Evolutionary conservation across 2,797 vertebrate species (phyloP).

Genomic region (Poeciliopsis gracilis): DNA sequence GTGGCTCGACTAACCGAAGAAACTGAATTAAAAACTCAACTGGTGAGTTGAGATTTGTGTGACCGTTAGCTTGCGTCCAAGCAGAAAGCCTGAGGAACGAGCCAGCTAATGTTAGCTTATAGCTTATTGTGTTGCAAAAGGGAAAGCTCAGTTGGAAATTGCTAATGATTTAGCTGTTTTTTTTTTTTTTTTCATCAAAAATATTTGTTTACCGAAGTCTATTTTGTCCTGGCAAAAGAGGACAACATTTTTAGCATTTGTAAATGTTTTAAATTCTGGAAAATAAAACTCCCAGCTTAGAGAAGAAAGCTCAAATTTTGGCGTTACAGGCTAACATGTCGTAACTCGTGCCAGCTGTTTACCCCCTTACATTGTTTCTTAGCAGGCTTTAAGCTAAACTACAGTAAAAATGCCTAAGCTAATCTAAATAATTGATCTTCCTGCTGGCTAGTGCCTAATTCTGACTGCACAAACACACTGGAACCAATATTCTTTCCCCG

Average conservation of each 20-base stretch:
- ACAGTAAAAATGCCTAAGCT: conserved; percentile 8
- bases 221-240: not conserved
- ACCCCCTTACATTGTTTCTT: not conserved
- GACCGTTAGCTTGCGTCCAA: not conserved
- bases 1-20: not conserved
- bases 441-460: conserved; percentile 3
- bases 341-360: not conserved
- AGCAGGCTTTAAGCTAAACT: not conserved
- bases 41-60: not conserved
- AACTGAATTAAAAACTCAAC: not conserved
- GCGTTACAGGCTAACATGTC: not conserved
- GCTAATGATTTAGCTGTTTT: not conserved
- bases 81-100: not conserved
- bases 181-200: not conserved
- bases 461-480: conserved; percentile 10
- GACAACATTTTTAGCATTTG: conserved; percentile 7
- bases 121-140: not conserved
- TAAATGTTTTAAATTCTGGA: not conserved
- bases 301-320: too few species aligned
- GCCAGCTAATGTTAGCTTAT: not conserved
- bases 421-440: conserved; percentile 3
- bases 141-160: not conserved
- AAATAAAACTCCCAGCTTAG: too few species aligned
- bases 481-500: conserved; percentile 20
- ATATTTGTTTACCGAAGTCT: not conserved